Conservation (phyloP, 1,140 invertebrate species). For the Drosophila ogumai region DNA sequence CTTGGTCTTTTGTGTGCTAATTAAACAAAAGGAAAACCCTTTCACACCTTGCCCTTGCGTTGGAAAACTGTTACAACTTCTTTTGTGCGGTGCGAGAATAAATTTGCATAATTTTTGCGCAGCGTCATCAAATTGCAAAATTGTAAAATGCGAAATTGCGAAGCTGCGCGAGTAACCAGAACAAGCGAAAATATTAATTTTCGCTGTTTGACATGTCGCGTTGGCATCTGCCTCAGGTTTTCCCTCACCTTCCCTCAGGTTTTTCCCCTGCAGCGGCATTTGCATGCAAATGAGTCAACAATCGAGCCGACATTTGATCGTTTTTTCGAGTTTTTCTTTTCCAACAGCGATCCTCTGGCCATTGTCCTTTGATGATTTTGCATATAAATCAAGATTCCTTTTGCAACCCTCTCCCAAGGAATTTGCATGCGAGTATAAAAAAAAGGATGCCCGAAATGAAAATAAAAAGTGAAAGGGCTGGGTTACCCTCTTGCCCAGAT, state of each 20-base stretch:
- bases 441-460: constrained; percentile 9
- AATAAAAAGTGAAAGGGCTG: constrained; percentile 56
- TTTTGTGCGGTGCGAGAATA: constrained; percentile 58
- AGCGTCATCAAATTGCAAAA: constrained; percentile 52
- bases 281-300: constrained; percentile 77
- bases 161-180: constrained; percentile 55
- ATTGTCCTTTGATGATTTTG: constrained; percentile 58
- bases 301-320: constrained; percentile 78
- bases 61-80: constrained; percentile 76
- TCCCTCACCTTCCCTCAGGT: constrained; percentile 19
- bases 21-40: constrained; percentile 78
- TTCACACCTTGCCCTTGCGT: constrained; percentile 65
- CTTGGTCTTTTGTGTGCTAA: constrained; percentile 66
- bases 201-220: constrained; percentile 73
- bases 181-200: constrained; percentile 78
- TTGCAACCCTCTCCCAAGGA: constrained; percentile 77
- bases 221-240: constrained; percentile 38
- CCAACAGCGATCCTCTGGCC: constrained; percentile 34
- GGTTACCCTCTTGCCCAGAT: constrained; percentile 11
- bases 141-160: constrained; percentile 35
- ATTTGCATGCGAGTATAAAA: constrained; percentile 60
- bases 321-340: constrained; percentile 33
- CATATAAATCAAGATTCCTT: constrained; percentile 74
- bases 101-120: constrained; percentile 80
- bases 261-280: constrained; percentile 52